Evolutionary conservation across 2,113 vertebrate genomes (phyloP).

Genomic region (Pollachius pollachius): DNA sequence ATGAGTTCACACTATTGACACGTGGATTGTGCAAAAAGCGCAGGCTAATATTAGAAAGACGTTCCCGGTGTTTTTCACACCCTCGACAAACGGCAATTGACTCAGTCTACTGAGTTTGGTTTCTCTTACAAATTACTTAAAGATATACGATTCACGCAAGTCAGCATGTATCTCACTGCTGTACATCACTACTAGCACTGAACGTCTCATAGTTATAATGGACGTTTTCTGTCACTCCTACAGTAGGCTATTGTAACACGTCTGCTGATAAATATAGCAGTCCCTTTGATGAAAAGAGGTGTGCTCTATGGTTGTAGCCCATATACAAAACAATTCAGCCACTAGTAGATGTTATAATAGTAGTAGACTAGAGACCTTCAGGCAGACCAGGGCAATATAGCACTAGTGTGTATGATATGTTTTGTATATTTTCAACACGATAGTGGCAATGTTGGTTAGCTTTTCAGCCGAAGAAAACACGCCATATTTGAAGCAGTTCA

Average conservation of each 20-base stretch:
- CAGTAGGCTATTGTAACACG: not conserved
- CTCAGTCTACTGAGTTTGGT: constrained; percentile 29
- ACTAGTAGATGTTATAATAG: constrained; percentile 3
- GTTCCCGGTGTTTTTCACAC: constrained; percentile 24
- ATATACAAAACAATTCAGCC: constrained; percentile 42
- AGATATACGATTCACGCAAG: constrained; percentile 54
- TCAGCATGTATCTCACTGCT: constrained; percentile 48
- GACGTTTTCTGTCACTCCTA: constrained; percentile 36
- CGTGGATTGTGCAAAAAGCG: constrained; percentile 23
- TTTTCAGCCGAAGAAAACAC: too few species aligned
- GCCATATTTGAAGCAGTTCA: constrained; percentile 44
- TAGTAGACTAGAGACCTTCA: constrained; percentile 42
- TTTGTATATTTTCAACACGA: not conserved
- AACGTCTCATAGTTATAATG: constrained; percentile 6
- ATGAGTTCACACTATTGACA: constrained; percentile 3
- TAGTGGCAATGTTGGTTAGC: not conserved
- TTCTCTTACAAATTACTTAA: constrained; percentile 44
- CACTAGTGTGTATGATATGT: constrained; percentile 47
- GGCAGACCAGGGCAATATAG: constrained; percentile 61
- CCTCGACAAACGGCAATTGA: constrained; percentile 21
- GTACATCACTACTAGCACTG: constrained; percentile 47
- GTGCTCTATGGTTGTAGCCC: constrained; percentile 13
- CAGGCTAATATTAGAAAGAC: constrained; percentile 19
- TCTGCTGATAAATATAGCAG: not conserved
- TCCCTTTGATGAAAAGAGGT: not conserved